These are phyloP conservation scores for Dolomedes plantarius DNA, from an alignment of 2,888 invertebrate species.

Conservation along the genomic window DNA sequence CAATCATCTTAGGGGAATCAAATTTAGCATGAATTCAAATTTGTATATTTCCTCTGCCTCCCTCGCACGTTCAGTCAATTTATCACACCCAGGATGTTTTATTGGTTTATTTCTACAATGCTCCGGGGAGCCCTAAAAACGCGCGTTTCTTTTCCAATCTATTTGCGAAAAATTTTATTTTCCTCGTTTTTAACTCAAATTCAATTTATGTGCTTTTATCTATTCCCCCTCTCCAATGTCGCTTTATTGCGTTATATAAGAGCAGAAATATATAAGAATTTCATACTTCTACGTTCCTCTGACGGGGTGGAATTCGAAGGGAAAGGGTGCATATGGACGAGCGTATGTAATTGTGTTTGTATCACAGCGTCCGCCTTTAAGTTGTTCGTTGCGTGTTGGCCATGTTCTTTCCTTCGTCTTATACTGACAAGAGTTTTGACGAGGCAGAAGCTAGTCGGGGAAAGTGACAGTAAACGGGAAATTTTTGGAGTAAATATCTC, in stretches of 20 bases:
- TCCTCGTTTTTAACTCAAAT: background rate
- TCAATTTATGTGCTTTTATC: background rate
- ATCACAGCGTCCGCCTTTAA: too few relatives aligned
- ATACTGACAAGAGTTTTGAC: too few relatives aligned
- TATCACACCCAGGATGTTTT: background rate
- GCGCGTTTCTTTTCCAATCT: background rate
- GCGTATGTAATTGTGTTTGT: too few relatives aligned
- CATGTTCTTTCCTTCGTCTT: too few relatives aligned
- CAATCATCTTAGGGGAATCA: background rate
- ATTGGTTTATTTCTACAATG: background rate
- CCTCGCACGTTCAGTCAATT: background rate
- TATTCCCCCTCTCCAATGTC: background rate
- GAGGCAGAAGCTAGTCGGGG: too few relatives aligned
- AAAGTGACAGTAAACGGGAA: too few relatives aligned
- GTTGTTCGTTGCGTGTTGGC: too few relatives aligned
- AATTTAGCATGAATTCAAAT: conserved; percentile 1
- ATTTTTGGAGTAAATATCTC: too few relatives aligned
- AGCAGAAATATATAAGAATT: too few relatives aligned
- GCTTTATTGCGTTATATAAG: background rate
- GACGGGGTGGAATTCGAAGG: too few relatives aligned
- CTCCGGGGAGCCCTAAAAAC: background rate
- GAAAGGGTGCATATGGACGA: too few relatives aligned
- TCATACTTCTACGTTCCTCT: too few relatives aligned
- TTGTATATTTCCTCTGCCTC: background rate
- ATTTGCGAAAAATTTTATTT: background rate